Conservation (phyloP, 2,888 invertebrate species). For the Chrysodeixis includens region DNA sequence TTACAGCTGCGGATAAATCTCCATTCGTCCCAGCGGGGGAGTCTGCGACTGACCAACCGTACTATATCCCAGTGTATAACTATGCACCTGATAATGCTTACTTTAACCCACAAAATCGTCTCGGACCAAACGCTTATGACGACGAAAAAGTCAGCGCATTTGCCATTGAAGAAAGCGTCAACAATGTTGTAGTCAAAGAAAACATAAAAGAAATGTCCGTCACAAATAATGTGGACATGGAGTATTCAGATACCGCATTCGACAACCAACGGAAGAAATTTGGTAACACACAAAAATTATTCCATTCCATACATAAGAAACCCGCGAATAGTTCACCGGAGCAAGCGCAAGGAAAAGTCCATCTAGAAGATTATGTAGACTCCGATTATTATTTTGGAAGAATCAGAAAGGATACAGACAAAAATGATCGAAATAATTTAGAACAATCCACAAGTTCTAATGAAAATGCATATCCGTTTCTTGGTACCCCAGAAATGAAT, state of each 20-base stretch:
- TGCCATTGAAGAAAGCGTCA: background rate
- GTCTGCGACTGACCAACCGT: conserved; percentile 58
- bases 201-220: background rate
- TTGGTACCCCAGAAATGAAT: conserved; percentile 38
- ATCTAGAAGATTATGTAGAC: conserved; percentile 67
- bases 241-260: background rate
- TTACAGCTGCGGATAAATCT: conserved; percentile 51
- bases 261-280: conserved; percentile 27
- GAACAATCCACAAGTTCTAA: conserved; percentile 38
- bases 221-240: conserved; percentile 6
- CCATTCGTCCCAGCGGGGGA: conserved; percentile 30
- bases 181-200: background rate
- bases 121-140: conserved; percentile 63
- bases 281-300: background rate
- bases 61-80: conserved; percentile 64
- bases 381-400: conserved; percentile 64
- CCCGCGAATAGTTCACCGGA: background rate
- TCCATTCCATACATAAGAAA: background rate
- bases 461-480: conserved; percentile 49
- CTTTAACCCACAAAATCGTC: conserved; percentile 70
- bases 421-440: background rate
- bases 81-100: conserved; percentile 70
- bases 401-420: conserved; percentile 20
- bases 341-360: conserved; percentile 18
- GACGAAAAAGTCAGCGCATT: background rate